Percentiles rank a stretch among this genome's conserved stretches.
phyloP scores from a whole-genome alignment of 2,113 vertebrate genomes.

The Vanacampus margaritifer region DNA sequence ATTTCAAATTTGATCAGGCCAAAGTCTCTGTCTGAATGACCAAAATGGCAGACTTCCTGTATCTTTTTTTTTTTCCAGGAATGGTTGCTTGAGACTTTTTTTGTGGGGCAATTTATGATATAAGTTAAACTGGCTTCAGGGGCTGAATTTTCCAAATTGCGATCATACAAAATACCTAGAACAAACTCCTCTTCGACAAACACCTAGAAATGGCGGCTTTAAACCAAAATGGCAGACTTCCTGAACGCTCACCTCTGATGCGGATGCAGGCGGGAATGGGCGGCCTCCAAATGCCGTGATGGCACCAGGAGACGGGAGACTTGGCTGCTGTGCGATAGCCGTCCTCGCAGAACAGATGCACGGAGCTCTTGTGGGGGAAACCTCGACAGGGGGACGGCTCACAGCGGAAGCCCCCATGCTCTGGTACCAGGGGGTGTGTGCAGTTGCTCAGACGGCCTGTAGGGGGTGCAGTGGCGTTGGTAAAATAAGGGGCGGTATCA shows the following conservation, averaged over 20 bases:
- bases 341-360: conserved; percentile 70
- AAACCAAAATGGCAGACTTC: background rate
- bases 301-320: conserved; percentile 43
- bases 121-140: background rate
- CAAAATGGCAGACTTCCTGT: no score
- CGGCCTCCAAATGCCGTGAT: conserved; percentile 53
- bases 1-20: background rate
- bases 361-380: conserved; percentile 57
- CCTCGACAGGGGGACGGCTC: conserved; percentile 69
- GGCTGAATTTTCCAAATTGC: background rate
- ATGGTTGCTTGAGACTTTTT: no score
- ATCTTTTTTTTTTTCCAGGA: no score
- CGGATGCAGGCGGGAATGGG: conserved; percentile 53
- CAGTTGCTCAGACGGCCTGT: conserved; percentile 64
- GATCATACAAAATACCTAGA: background rate
- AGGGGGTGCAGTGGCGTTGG: background rate
- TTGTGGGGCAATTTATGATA: no score
- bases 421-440: conserved; percentile 63
- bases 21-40: no score
- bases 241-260: conserved; percentile 36
- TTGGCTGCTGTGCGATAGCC: conserved; percentile 41
- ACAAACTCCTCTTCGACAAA: background rate
- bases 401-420: conserved; percentile 72
- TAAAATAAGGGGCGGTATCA: no score
- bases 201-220: background rate